Evolutionary conservation across 2,888 invertebrate genomes (phyloP), one percentile per base, ranked within the genome.

Genomic region (Yponomeuta plumbellus): DNA sequence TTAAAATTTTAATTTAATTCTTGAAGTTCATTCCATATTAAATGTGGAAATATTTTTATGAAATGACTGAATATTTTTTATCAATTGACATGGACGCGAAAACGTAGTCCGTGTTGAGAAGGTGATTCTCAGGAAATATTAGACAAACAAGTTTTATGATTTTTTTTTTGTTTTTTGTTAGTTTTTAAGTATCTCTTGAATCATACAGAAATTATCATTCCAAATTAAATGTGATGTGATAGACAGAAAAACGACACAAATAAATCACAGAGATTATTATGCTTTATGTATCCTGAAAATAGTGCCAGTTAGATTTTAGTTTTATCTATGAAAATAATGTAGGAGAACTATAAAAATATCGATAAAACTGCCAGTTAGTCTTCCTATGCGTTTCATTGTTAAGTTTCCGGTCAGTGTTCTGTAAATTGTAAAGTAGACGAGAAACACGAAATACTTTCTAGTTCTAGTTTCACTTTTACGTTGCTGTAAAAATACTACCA

Each of bases 311-410:
- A 56, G 26, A 64, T 52, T 64, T 65, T 65, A 65, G 57, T 40
- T 63, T 10, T 62, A 34, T 10, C 44, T 58, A 61, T 26, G n/a
- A n/a, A 61, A 61, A 26, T 26, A 64, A 44, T 61, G 39, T 44
- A 21, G 44, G 21, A 44, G 22, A 44, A 44, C 0, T 23, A 5
- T 23, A 61, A 23, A 23, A n/a, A 3, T 57, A 61, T 21, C 10
- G 6, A 20, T 64, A 57, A 56, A 63, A 72, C 73, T 73, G 72
- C 73, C 72, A 71, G 61, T 59, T 67, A 65, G 71, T 73, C 72
- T 74, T 73, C 70, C 72, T 67, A 64, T 56, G 13, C 56, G 69
- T 44, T 68, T 67, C 22, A 26, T 61, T 61, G 22, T 61, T 61
- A 61, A 61, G 26, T 61, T 61, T 59, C 13, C 13, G 61, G 26